These are phyloP conservation scores for Bombylius major DNA, from an alignment of 2,888 invertebrate genomes.

Conservation along the genomic window DNA sequence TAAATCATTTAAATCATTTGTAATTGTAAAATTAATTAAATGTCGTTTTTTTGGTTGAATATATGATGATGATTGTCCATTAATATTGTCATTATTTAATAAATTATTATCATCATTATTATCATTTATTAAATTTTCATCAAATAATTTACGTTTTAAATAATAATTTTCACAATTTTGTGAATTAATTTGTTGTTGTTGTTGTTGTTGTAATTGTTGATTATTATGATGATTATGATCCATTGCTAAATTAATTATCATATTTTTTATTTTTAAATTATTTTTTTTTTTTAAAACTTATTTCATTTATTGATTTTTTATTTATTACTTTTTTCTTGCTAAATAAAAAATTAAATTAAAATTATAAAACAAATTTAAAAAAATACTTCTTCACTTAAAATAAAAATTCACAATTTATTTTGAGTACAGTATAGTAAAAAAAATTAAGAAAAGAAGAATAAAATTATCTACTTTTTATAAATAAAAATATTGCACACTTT, in stretches of 20 bases:
- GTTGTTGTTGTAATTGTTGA: background rate
- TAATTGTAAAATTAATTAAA: conserved; percentile 10
- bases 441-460: no score
- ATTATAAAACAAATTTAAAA: no score
- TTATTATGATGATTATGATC: conserved; percentile 1
- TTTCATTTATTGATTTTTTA: no score
- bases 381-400: no score
- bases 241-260: conserved; percentile 18
- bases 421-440: no score
- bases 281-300: no score
- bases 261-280: background rate
- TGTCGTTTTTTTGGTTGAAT: conserved; percentile 17
- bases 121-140: conserved; percentile 15
- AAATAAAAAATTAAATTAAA: no score
- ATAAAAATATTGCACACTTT: no score
- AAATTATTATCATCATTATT: conserved; percentile 2
- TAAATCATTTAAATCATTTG: conserved; percentile 26
- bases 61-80: background rate
- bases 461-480: no score
- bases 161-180: conserved; percentile 26
- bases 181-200: conserved; percentile 5
- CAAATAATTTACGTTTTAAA: conserved; percentile 27
- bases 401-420: no score
- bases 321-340: no score
- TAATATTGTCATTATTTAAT: conserved; percentile 4